phyloP scores from a whole-genome alignment of 2,797 vertebrate species.

The Gobionotothen gibberifrons region DNA sequence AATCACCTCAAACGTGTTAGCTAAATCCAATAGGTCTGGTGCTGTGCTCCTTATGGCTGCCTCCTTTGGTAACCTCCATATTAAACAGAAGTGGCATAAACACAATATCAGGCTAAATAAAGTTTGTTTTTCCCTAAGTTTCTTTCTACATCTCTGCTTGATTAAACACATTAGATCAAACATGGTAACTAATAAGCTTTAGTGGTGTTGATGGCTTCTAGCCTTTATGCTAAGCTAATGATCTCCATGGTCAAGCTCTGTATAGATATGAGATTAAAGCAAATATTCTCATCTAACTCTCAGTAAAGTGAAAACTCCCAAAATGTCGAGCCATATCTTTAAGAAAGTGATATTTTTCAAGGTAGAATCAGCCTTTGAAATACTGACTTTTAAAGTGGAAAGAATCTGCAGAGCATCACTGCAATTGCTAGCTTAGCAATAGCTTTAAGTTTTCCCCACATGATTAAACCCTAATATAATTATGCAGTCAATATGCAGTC shows the following conservation, averaged over 20 bases:
- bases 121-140: neutral
- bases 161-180: neutral
- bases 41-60: neutral
- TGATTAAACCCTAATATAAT: conserved; percentile 1
- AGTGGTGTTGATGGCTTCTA: neutral
- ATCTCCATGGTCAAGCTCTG: neutral
- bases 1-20: neutral
- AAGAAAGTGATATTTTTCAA: neutral
- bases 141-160: neutral
- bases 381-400: conserved; percentile 1
- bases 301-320: neutral
- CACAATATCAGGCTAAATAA: neutral
- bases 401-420: conserved; percentile 6
- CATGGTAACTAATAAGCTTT: neutral
- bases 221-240: neutral
- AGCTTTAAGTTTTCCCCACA: conserved; percentile 5
- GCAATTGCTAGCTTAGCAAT: neutral
- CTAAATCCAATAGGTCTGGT: neutral
- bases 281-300: neutral
- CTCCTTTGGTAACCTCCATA: neutral
- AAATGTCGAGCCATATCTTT: conserved; percentile 1
- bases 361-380: conserved; percentile 4
- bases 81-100: neutral
- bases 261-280: neutral
- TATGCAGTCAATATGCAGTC: conserved; percentile 3